Evolutionary conservation across 2,797 vertebrate genomes (phyloP), one percentile per base, ranked within the genome.

Genomic region (Chanos chanos): DNA sequence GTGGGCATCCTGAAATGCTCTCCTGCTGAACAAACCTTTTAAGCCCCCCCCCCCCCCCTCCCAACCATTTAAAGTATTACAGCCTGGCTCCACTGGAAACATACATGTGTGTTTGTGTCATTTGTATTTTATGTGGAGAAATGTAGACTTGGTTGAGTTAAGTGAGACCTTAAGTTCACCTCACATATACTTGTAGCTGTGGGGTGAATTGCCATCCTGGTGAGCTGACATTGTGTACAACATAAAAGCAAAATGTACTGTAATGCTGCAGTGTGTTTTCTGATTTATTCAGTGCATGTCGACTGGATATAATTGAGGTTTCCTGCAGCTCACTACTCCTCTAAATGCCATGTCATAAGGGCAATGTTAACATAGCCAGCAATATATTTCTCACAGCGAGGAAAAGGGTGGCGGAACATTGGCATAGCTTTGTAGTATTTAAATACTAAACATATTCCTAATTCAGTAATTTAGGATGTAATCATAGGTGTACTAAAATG

Each of bases 341-440:
- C 82, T 84, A 83, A 87, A 87, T 83, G 83, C 83, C 79, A 81
- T 81, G 85, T 87, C 83, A 82, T 74, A 75, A 76, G 81, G 77
- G 76, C 79, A 80, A 72, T 77, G 81, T 79, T 84, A 80, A 84
- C 77, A 80, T 77, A 78, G 75, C 74, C 79, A 74, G 85, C 85
- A 81, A 71, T 75, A 77, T 79, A 74, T n/a, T n/a, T n/a, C n/a
- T n/a, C n/a, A n/a, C n/a, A n/a, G n/a, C n/a, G n/a, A n/a, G n/a
- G n/a, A n/a, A n/a, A n/a, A n/a, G n/a, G n/a, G n/a, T n/a, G n/a
- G n/a, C n/a, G n/a, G n/a, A n/a, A n/a, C 81, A 44, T 48, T 53
- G 77, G 77, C 71, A 75, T n/a, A n/a, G n/a, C n/a, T n/a, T n/a
- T n/a, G n/a, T n/a, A n/a, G n/a, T n/a, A n/a, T n/a, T n/a, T n/a